Percentiles rank a stretch among this genome's conserved stretches.
These are phyloP conservation scores for Phaenicophaeus curvirostris DNA, from an alignment of 2,797 vertebrate species.

Conservation along the genomic window DNA sequence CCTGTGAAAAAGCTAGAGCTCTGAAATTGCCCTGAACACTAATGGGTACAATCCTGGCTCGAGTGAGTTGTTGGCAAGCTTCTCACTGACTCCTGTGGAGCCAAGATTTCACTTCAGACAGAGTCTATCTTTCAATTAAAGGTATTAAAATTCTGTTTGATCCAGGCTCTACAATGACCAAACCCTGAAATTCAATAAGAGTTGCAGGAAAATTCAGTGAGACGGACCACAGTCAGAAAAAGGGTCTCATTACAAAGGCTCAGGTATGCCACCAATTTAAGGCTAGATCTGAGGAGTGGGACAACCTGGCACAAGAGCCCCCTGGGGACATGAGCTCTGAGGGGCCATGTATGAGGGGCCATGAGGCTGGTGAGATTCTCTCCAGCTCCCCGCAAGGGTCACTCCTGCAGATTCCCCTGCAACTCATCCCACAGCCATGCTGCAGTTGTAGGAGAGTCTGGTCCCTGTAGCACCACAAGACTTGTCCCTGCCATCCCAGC, in stretches of 20 bases:
- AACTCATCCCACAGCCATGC: neutral
- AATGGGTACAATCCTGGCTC: slow-evolving; percentile 22
- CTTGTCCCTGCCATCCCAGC: neutral
- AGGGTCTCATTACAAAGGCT: neutral
- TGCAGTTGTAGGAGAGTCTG: neutral
- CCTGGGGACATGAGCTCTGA: neutral
- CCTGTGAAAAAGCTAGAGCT: neutral
- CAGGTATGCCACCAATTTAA: neutral
- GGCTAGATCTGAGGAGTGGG: neutral
- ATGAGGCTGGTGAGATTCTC: accelerated
- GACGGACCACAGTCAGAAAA: neutral
- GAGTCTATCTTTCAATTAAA: slow-evolving; percentile 42
- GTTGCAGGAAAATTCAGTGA: neutral
- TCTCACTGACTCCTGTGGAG: neutral
- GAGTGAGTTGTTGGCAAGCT: neutral
- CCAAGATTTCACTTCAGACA: slow-evolving; percentile 11
- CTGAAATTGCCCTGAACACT: neutral
- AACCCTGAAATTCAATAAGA: slow-evolving; percentile 24
- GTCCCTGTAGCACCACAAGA: neutral
- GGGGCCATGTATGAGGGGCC: neutral
- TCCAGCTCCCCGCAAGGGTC: neutral
- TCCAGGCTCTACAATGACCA: neutral
- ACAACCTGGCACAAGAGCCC: neutral
- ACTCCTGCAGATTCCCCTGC: neutral
- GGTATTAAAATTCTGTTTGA: slow-evolving; percentile 40